Conservation (phyloP, 2,113 vertebrate genomes). For the Plectropomus leopardus region DNA sequence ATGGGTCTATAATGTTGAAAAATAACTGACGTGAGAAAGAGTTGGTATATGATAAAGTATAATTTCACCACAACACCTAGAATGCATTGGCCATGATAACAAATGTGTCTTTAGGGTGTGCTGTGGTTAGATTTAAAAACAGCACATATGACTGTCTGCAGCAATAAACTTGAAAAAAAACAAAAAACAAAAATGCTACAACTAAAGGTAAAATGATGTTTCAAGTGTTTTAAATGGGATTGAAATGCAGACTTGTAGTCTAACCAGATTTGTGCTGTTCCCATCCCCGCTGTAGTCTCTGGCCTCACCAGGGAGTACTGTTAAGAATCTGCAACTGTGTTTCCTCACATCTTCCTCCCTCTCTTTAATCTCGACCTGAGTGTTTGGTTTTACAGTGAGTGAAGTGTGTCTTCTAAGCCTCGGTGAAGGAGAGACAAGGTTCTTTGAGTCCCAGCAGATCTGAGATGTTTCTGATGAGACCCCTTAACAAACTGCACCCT, state of each 20-base stretch:
- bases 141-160: slow-evolving; percentile 16
- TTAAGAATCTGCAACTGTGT: slow-evolving; percentile 59
- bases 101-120: slow-evolving; percentile 14
- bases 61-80: neutral
- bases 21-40: slow-evolving; percentile 4
- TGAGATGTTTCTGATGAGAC: slow-evolving; percentile 42
- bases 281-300: slow-evolving; percentile 36
- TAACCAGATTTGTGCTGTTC: slow-evolving; percentile 12
- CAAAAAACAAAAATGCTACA: slow-evolving; percentile 12
- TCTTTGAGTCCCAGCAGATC: slow-evolving; percentile 56
- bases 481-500: slow-evolving; percentile 37
- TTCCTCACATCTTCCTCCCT: slow-evolving; percentile 44
- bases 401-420: slow-evolving; percentile 56
- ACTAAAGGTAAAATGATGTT: slow-evolving; percentile 16
- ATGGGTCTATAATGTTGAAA: slow-evolving; percentile 28
- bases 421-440: slow-evolving; percentile 69
- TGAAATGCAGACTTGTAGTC: slow-evolving; percentile 50
- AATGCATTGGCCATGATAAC: slow-evolving; percentile 5
- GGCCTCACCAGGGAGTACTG: slow-evolving; percentile 38
- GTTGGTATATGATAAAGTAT: slow-evolving; percentile 3
- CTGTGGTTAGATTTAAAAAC: slow-evolving; percentile 16
- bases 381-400: slow-evolving; percentile 54
- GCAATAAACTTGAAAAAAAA: neutral
- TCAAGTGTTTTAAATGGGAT: slow-evolving; percentile 1
- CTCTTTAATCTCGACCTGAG: slow-evolving; percentile 65